Percentiles rank a stretch among this genome's conserved stretches.
Conservation (phyloP, 2,113 vertebrate species). For the Phalacrocorax aristotelis region DNA sequence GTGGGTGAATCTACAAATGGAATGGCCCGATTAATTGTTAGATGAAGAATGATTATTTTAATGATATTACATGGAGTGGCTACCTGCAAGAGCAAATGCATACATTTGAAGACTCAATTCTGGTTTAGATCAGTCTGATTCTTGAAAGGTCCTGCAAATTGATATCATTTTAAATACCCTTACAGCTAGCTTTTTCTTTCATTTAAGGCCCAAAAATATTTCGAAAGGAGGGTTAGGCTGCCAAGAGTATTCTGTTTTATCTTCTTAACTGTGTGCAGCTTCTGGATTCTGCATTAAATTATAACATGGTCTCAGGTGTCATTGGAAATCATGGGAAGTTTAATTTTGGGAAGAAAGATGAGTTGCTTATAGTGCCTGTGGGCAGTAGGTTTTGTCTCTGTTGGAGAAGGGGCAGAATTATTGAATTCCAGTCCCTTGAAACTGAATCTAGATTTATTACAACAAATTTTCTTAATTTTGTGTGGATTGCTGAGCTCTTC, state of each 20-base stretch:
- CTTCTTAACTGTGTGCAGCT: not conserved
- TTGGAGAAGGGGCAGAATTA: not conserved
- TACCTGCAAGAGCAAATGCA: not conserved
- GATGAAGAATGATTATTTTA: not conserved
- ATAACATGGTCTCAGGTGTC: not conserved
- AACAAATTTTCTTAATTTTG: not conserved
- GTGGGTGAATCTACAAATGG: not conserved
- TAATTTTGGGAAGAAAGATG: not conserved
- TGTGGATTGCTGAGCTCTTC: not conserved
- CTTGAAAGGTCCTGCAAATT: rapidly evolving
- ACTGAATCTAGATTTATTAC: not conserved
- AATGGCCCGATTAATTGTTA: not conserved
- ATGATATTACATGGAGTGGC: not conserved
- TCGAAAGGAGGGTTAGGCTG: not conserved
- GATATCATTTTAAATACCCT: not conserved
- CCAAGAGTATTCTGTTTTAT: not conserved
- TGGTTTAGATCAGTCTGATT: not conserved
- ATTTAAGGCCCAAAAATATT: not conserved
- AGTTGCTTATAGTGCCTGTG: not conserved
- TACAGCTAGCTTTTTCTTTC: not conserved
- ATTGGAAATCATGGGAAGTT: not conserved
- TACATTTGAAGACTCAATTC: not conserved
- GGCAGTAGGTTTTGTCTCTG: not conserved
- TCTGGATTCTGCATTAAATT: not conserved
- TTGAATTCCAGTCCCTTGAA: not conserved